These are phyloP conservation scores for Drosophila repletoides DNA, from an alignment of 1,140 invertebrate species.

Conservation along the genomic window DNA sequence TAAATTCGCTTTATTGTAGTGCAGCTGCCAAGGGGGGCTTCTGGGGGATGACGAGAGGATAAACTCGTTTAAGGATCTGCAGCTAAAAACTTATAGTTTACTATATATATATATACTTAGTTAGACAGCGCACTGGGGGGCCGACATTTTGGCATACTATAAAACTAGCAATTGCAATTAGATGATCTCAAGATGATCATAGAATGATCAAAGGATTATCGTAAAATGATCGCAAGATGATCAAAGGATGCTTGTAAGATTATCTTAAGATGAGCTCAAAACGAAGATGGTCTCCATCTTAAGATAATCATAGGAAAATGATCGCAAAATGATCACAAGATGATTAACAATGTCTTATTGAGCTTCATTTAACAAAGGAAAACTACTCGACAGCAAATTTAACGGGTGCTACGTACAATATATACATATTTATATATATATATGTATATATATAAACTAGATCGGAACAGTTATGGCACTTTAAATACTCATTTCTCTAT, in stretches of 20 bases:
- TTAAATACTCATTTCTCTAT: conserved; percentile 25
- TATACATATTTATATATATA: conserved; percentile 9
- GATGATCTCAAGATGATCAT: conserved; percentile 9
- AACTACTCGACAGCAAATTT: conserved; percentile 10
- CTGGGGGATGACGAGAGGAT: too few relatives aligned
- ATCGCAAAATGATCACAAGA: background rate
- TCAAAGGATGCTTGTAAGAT: too few relatives aligned
- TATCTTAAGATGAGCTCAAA: conserved; percentile 9
- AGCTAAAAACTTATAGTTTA: conserved; percentile 33
- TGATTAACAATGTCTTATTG: conserved; percentile 13
- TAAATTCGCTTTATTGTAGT: conserved; percentile 51
- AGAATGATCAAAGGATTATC: background rate
- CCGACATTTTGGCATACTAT: conserved; percentile 68
- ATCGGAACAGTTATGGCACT: conserved; percentile 61
- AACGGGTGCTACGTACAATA: conserved; percentile 25
- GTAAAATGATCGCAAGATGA: background rate
- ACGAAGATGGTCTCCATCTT: too few relatives aligned
- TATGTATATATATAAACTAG: conserved; percentile 35
- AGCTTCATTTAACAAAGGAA: conserved; percentile 7
- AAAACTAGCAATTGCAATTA: conserved; percentile 66
- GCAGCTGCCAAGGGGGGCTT: background rate
- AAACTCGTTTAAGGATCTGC: conserved; percentile 2
- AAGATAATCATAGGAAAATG: background rate
- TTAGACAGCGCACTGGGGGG: conserved; percentile 41
- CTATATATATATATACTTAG: conserved; percentile 37